Percentiles rank a stretch among this genome's conserved stretches.
phyloP scores from a whole-genome alignment of 1,140 invertebrate genomes.

The Spodoptera frugiperda region DNA sequence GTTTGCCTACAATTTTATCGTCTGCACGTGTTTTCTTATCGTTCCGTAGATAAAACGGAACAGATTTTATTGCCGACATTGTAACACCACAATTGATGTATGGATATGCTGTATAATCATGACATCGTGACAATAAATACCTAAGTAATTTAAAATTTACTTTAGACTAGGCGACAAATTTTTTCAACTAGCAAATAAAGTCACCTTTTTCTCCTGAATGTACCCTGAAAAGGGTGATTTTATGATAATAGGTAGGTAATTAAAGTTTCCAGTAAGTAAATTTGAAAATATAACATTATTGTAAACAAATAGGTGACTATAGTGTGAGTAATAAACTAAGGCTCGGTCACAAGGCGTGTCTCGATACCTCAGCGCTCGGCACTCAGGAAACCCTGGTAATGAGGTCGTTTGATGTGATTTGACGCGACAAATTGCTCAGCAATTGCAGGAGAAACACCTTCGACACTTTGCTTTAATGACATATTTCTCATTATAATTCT shows the following conservation, averaged over 20 bases:
- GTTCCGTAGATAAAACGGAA: not conserved
- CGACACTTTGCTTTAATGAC: constrained; percentile 1
- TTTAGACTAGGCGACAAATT: too few species aligned
- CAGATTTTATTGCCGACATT: not conserved
- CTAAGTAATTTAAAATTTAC: too few species aligned
- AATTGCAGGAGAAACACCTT: constrained; percentile 23
- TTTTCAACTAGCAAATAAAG: too few species aligned
- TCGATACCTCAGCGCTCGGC: not conserved
- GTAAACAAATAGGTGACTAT: constrained; percentile 7
- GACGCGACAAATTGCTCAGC: constrained; percentile 59
- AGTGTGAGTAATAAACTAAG: constrained; percentile 20
- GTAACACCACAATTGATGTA: not conserved
- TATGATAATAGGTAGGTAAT: too few species aligned
- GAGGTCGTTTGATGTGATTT: constrained; percentile 63
- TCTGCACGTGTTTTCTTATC: not conserved
- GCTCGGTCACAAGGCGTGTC: constrained; percentile 27
- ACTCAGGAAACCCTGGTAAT: constrained; percentile 39
- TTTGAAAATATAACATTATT: not conserved
- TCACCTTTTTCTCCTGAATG: too few species aligned
- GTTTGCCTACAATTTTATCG: not conserved
- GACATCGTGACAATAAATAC: too few species aligned
- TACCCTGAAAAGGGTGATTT: too few species aligned
- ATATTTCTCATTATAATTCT: constrained; percentile 22
- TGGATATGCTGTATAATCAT: too few species aligned
- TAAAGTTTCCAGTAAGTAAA: not conserved